Base-by-base conservation (phyloP, 2,113 vertebrate species). In the Kobus ellipsiprymnus region DNA sequence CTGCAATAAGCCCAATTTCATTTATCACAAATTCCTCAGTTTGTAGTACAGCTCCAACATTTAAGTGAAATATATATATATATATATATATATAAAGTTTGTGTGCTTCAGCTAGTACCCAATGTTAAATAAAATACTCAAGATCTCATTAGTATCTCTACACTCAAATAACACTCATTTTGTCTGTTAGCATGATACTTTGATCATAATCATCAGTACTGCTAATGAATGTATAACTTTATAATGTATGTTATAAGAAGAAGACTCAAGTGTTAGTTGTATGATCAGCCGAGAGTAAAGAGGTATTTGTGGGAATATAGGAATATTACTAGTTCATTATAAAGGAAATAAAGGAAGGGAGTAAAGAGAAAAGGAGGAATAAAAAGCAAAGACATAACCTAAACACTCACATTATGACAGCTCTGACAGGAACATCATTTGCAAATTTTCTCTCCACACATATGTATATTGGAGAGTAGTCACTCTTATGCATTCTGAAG, bases 361-460 rank as follows among this genome's bases (percentile, higher is more conserved):
- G 4, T 2, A 54, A 7, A 29, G 10, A 8, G 15, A 1, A 5
- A 40, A 50, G 7, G 19, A 57, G 5, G 36, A 85, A 33, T 52
- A 36, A 54, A 93, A 90, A 13, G 46, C 25, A 23, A 14, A 90
- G 2, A 92, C n/a, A 30, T 71, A 78, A 7, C 13, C 12, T 86
- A 23, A 2, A 36, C 30, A 7, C 1, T 50, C 11, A 25, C 6
- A 3, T 11, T 7, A 14, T 30, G 21, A 2, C 8, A 33, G 10
- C 6, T 85, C 8, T 55, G 4, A 46, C 4, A 2, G 8, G 6
- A 84, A 0, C 5, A 82, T 27, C 15, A 64, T 15, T 77, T 86
- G n/a, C 4, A 91, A 64, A 62, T 16, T 90, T 89, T 54, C 30
- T 86, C 4, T 50, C 57, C 46, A 44, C 5, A 6, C 11, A 74